Evolutionary conservation across 2,888 invertebrate species (phyloP), one percentile per base, ranked within the genome.

Genomic region (Buathra laborator): DNA sequence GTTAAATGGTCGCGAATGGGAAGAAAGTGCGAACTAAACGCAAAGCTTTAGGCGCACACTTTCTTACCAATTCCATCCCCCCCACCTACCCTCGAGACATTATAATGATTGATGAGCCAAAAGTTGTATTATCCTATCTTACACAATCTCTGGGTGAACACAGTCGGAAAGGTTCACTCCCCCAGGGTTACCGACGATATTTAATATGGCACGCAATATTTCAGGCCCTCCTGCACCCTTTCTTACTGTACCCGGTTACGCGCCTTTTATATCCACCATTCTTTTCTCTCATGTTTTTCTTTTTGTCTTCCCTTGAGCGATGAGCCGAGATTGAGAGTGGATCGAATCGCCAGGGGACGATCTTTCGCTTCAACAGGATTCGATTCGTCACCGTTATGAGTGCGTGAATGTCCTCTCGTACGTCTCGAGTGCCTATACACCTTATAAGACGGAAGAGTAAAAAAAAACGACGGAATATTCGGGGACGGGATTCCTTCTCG

Each of bases 61-160:
- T 29, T 72, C 56, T n/a, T 44, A 24, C 62, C 72, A 19, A 12
- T 24, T 46, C 67, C 19, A 46, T 19, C 14, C 48, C 29, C 44
- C 68, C 48, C 48, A n/a, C 14, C 10, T 14, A 14, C 68, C 74
- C 72, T 32, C 62, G 46, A 74, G 74, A 62, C 74, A 74, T 74
- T 74, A 74, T 48, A 74, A 74, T 74, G 74, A 74, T 74, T 74
- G 74, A 74, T 74, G 74, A 74, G 62, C 48, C 48, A 32, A 62
- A 62, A 16, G 32, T 62, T 74, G 74, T 74, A 74, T 74, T 64
- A 74, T 74, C 74, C 74, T 74, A 74, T 74, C 74, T 64, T 74
- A 62, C 74, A 62, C 59, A 46, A 74, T 74, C 74, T 74, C 74
- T 32, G 74, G 74, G 59, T 3, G 12, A 19, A 46, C 46, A 62